Conservation (phyloP, 1,140 invertebrate genomes). For the Galendromus occidentalis region DNA sequence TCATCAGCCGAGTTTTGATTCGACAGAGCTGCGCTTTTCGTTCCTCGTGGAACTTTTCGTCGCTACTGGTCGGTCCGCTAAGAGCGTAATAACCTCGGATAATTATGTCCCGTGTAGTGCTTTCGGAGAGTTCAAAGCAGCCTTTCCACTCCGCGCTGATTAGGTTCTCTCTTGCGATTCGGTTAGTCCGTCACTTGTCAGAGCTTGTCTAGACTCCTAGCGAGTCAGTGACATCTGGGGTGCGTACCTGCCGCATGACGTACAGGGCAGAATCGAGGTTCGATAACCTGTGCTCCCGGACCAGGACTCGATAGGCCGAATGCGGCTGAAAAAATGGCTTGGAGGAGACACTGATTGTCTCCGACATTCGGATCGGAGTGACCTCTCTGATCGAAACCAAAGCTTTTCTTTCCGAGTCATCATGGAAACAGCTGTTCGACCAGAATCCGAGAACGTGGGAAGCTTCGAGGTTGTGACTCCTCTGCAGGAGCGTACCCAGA, state of each 20-base stretch:
- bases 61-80: no score
- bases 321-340: conserved; percentile 53
- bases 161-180: no score
- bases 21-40: no score
- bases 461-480: conserved; percentile 77
- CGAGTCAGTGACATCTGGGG: no score
- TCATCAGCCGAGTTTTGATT: conserved; percentile 25
- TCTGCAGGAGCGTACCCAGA: no score
- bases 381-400: conserved; percentile 58
- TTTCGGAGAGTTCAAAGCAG: no score
- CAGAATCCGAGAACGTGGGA: conserved; percentile 82
- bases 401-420: conserved; percentile 43
- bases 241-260: conserved; percentile 24
- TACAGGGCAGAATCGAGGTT: conserved; percentile 48
- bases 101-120: no score
- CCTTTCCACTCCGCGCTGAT: no score
- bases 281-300: conserved; percentile 62
- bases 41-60: no score
- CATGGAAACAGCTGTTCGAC: conserved; percentile 66
- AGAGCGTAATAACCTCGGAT: no score
- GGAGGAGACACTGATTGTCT: conserved; percentile 70
- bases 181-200: no score
- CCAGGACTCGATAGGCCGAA: conserved; percentile 49
- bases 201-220: no score
- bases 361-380: conserved; percentile 49